A percentile compares a stretch with the other conserved stretches of the same genome.
Evolutionary conservation across 1,140 invertebrate genomes (phyloP).

Genomic region (Dryas iulia): DNA sequence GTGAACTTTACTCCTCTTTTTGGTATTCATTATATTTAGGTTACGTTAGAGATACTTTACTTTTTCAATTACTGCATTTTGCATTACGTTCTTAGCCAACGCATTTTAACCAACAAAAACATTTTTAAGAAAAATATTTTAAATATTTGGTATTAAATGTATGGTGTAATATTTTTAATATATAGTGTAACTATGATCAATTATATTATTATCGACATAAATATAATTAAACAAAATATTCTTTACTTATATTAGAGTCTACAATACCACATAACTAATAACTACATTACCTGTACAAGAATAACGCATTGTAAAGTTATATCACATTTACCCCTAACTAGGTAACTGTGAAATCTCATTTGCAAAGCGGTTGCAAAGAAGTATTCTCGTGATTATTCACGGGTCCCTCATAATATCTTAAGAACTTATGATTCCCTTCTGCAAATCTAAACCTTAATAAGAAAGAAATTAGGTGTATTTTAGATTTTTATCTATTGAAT

Average conservation of each 20-base stretch:
- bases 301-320: slow-evolving; percentile 32
- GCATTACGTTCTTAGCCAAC: no score
- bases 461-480: background rate
- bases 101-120: no score
- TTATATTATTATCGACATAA: no score
- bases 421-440: background rate
- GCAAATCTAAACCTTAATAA: background rate
- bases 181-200: no score
- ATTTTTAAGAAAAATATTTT: no score
- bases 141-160: no score
- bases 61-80: no score
- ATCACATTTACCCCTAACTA: slow-evolving; percentile 40
- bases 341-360: slow-evolving; percentile 57
- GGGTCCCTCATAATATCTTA: slow-evolving; percentile 4
- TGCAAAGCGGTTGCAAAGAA: slow-evolving; percentile 56
- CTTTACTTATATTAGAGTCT: slow-evolving; percentile 7
- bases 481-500: background rate
- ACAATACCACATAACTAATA: slow-evolving; percentile 38
- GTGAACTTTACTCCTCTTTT: no score
- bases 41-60: no score
- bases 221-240: background rate
- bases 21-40: no score
- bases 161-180: no score
- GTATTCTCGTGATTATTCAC: slow-evolving; percentile 60
- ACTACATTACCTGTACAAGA: slow-evolving; percentile 34